Base-by-base conservation (phyloP, 2,797 vertebrate genomes). In the Muscicapa striata region DNA sequence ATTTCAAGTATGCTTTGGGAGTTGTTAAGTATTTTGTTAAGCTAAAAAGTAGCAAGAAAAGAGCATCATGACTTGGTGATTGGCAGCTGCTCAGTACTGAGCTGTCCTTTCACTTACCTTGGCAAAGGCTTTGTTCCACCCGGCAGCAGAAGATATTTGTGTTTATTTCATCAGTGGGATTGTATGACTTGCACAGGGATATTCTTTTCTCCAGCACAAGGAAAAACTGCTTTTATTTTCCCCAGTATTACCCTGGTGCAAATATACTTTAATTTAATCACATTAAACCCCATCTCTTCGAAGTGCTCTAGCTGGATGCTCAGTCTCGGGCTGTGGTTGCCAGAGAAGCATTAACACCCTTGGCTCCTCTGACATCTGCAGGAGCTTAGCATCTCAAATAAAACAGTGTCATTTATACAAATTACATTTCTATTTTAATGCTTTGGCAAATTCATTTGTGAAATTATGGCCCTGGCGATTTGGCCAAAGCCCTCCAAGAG, bases 341-440 rank as follows among this genome's bases (percentile, higher is more conserved):
- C 93, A 94, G 79, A 93, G 76, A 32, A 91, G 41, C 48, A 88
- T 94, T 92, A 95, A 94, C 89, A 89, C 70, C 69, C 11, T 64
- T 79, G 9, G 7, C 63, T 84, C 34, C 76, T 76, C 55, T 30
- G 70, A 59, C 40, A 62, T 80, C 82, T 94, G 51, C 55, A 86
- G 62, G 27, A 79, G 59, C 67, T 93, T 66, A 82, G 80, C 52
- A 84, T 90, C 91, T 90, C 81, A 51, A 75, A 68, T 38, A 81
- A 68, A 84, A 64, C 38, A 19, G 36, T 57, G 41, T 46, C 12
- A 62, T 91, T 72, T 94, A 38, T 41, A 90, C 69, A 62, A 74
- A 78, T 76, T 57, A 32, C 14, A 45, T 79, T 88, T 77, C 54
- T 26, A n/a, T 90, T 75, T 90, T 85, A 90, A 67, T 70, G 68